phyloP scores from a whole-genome alignment of 2,113 vertebrate species.

The Thermophis baileyi region DNA sequence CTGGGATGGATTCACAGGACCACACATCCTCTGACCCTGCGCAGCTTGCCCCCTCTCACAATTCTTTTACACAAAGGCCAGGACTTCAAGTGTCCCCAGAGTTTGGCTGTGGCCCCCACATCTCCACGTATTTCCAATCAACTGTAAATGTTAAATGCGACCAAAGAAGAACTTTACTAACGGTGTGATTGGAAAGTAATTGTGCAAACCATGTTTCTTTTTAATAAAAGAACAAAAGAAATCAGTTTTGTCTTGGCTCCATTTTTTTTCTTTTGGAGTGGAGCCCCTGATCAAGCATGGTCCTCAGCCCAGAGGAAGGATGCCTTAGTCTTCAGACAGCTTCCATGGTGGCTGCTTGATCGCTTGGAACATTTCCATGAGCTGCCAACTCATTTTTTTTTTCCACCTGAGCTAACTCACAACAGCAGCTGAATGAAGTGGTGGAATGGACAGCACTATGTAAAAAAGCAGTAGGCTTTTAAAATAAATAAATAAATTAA shows the following conservation, averaged over 20 bases:
- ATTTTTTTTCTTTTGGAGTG: not conserved
- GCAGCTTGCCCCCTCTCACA: not conserved
- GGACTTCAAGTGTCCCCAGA: not conserved
- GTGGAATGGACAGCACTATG: not conserved
- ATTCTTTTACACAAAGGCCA: not conserved
- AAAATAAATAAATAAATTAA: no score
- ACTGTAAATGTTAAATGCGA: not conserved
- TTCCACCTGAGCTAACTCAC: no score
- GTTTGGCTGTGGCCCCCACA: not conserved
- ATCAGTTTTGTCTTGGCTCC: not conserved
- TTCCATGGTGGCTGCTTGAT: not conserved
- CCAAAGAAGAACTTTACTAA: not conserved
- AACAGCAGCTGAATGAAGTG: not conserved
- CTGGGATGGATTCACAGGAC: not conserved
- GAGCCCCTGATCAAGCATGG: not conserved
- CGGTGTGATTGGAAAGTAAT: not conserved
- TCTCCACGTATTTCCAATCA: not conserved
- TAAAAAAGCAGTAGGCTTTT: not conserved
- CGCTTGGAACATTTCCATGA: not conserved
- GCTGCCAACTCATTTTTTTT: not conserved
- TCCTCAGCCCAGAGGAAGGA: not conserved
- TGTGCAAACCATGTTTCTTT: not conserved
- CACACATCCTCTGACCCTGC: not conserved
- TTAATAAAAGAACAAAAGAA: not conserved
- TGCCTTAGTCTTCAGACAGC: not conserved